phyloP scores from a whole-genome alignment of 2,797 vertebrate genomes.

The Lacerta agilis region DNA sequence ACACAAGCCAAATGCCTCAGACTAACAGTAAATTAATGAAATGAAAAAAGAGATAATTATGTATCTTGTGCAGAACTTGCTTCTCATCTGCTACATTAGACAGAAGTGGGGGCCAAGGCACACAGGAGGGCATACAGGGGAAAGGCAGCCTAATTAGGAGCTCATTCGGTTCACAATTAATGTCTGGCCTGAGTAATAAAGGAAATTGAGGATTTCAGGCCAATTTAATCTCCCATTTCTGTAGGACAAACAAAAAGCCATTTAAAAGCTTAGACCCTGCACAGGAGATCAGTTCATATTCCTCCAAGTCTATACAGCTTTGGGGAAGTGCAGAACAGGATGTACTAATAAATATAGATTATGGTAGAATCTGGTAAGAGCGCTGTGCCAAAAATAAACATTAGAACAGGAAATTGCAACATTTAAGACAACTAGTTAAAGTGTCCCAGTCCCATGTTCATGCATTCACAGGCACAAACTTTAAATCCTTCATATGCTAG shows the following conservation, averaged over 20 bases:
- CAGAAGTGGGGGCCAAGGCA: background rate
- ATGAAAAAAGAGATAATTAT: background rate
- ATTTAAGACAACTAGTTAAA: background rate
- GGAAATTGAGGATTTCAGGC: conserved; percentile 50
- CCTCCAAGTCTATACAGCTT: rapidly evolving
- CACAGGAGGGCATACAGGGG: background rate
- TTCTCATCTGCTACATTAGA: conserved; percentile 32
- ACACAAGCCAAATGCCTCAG: conserved; percentile 47
- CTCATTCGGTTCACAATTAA: conserved; percentile 36
- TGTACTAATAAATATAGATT: conserved; percentile 28
- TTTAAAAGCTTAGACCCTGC: conserved; percentile 45
- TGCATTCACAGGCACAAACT: background rate
- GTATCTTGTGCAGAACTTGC: conserved; percentile 1
- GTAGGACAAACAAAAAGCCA: background rate
- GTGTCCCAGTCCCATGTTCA: background rate
- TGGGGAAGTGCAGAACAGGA: conserved; percentile 4
- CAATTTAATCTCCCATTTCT: conserved; percentile 39
- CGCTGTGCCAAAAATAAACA: conserved; percentile 44
- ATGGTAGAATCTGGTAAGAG: conserved; percentile 36
- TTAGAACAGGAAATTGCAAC: background rate
- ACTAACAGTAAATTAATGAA: conserved; percentile 41
- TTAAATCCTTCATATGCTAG: background rate
- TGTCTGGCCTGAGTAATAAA: conserved; percentile 22
- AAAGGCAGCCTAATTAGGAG: background rate
- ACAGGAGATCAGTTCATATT: conserved; percentile 28